A percentile compares a stretch with the other conserved stretches of the same genome.
phyloP scores from a whole-genome alignment of 2,888 invertebrate species.

The Philaethria dido region DNA sequence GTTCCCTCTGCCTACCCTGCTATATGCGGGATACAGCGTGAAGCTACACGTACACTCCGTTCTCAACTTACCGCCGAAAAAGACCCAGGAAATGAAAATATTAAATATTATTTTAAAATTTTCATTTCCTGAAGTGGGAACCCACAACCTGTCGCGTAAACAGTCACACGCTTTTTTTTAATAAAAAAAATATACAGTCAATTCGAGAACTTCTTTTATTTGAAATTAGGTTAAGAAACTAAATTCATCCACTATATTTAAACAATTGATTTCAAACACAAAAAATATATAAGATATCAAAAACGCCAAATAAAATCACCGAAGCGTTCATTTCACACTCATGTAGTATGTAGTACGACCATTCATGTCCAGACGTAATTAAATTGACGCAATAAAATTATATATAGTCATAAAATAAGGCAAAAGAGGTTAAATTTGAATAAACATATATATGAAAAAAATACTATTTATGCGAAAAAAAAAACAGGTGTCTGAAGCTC shows the following conservation, averaged over 20 bases:
- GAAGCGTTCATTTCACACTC: slow-evolving; percentile 10
- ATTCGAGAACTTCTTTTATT: too few relatives aligned
- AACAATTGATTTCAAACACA: slow-evolving; percentile 5
- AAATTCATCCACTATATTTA: not conserved
- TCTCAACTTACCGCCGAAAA: too few relatives aligned
- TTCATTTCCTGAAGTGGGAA: too few relatives aligned
- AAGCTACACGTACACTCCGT: too few relatives aligned
- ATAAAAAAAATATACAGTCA: too few relatives aligned
- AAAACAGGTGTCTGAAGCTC: slow-evolving; percentile 5
- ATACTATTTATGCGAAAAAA: not conserved
- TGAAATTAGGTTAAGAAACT: too few relatives aligned
- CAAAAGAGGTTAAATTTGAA: slow-evolving; percentile 3
- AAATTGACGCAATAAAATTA: slow-evolving; percentile 17
- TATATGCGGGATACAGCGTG: too few relatives aligned
- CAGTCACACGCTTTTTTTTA: too few relatives aligned
- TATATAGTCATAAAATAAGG: not conserved
- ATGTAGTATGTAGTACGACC: slow-evolving; percentile 1
- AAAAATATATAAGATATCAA: slow-evolving; percentile 6
- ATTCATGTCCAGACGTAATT: slow-evolving; percentile 15
- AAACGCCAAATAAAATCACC: slow-evolving; percentile 7
- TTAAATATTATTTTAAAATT: too few relatives aligned
- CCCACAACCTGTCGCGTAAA: too few relatives aligned
- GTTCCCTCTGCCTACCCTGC: too few relatives aligned
- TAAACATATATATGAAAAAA: slow-evolving; percentile 8
- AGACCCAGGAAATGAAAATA: too few relatives aligned